A percentile compares a stretch with the other conserved stretches of the same genome.
phyloP scores from a whole-genome alignment of 2,113 vertebrate genomes.

The Toxostoma redivivum region DNA sequence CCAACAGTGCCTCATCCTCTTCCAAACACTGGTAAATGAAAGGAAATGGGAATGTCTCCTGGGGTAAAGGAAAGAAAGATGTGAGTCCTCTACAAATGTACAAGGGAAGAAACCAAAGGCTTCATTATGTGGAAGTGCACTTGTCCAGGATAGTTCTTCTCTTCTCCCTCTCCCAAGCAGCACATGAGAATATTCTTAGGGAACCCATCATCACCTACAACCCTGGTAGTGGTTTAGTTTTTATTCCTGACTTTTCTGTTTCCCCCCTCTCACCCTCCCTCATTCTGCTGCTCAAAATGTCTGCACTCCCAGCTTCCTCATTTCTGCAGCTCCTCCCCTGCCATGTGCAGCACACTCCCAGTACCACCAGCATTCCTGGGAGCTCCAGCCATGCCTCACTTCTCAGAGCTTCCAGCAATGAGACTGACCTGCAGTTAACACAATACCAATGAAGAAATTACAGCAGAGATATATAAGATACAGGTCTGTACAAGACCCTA shows the following conservation, averaged over 20 bases:
- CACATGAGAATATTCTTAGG: neutral
- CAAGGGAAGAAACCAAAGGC: conserved; percentile 1
- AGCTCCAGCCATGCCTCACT: neutral
- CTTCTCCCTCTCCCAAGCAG: neutral
- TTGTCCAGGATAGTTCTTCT: neutral
- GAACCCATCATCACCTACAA: neutral
- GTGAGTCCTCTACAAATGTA: neutral
- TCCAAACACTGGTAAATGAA: neutral
- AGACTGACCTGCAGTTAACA: neutral
- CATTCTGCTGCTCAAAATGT: neutral
- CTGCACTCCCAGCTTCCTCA: neutral
- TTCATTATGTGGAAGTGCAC: neutral
- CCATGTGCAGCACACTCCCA: neutral
- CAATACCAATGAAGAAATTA: neutral
- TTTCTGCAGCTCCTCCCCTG: neutral
- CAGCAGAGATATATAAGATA: neutral
- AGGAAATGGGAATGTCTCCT: conserved; percentile 24
- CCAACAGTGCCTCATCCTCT: conserved; percentile 10
- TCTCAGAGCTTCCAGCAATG: neutral
- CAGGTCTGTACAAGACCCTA: neutral
- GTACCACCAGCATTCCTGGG: neutral
- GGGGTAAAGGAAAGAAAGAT: neutral
- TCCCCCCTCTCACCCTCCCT: neutral
- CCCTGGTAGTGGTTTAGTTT: fast-evolving
- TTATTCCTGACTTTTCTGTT: neutral